These are phyloP conservation scores for Hippocampus kuda DNA, from an alignment of 2,797 vertebrate species.

Conservation along the genomic window DNA sequence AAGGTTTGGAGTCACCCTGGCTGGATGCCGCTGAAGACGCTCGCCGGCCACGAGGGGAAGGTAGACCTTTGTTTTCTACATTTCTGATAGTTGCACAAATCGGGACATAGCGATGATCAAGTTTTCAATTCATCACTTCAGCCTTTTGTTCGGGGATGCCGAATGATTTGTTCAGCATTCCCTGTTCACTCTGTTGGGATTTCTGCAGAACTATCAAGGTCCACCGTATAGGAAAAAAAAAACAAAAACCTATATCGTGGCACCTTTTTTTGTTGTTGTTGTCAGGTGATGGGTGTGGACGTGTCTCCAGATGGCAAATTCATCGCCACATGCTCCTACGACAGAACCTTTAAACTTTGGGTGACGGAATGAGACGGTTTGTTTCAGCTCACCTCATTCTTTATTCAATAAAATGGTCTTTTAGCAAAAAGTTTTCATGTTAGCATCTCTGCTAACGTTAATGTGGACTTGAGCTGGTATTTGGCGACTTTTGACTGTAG, in stretches of 20 bases:
- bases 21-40: slow-evolving; percentile 89
- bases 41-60: slow-evolving; percentile 93
- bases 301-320: slow-evolving; percentile 86
- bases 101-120: neutral
- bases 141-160: too few species aligned
- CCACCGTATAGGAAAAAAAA: too few species aligned
- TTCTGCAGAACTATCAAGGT: too few species aligned
- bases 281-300: slow-evolving; percentile 86
- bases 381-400: neutral
- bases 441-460: neutral
- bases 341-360: slow-evolving; percentile 97
- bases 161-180: too few species aligned
- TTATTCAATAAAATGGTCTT: neutral
- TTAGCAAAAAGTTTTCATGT: neutral
- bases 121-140: rapidly evolving
- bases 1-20: slow-evolving; percentile 96
- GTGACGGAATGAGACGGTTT: slow-evolving; percentile 62
- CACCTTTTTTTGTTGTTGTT: neutral
- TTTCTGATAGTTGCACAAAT: neutral
- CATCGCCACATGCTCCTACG: slow-evolving; percentile 91
- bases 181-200: too few species aligned
- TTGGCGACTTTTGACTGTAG: neutral
- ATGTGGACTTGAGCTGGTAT: neutral
- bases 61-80: slow-evolving; percentile 15
- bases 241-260: too few species aligned